Evolutionary conservation across 2,113 vertebrate species (phyloP).

Genomic region (Picathartes gymnocephalus): DNA sequence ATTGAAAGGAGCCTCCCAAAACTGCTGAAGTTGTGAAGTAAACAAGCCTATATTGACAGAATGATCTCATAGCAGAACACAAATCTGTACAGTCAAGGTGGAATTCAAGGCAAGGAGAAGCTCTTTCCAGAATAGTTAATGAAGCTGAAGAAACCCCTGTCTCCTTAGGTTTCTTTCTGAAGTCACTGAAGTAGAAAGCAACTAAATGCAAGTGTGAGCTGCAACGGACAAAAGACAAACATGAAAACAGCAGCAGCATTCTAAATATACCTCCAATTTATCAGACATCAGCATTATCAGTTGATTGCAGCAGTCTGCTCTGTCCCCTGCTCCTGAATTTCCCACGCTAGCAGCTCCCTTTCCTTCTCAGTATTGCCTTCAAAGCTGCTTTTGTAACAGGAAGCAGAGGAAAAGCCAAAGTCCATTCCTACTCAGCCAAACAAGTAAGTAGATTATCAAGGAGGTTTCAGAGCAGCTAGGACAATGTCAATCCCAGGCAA

Average conservation of each 20-base stretch:
- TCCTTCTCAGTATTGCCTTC: not conserved
- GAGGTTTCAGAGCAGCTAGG: not conserved
- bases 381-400: not conserved
- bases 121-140: not conserved
- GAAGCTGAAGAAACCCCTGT: not conserved
- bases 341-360: not conserved
- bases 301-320: not conserved
- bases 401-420: not conserved
- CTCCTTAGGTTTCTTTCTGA: not conserved
- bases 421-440: not conserved
- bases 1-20: not conserved
- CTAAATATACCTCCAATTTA: not conserved
- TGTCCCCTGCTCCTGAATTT: not conserved
- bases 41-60: not conserved
- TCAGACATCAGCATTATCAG: not conserved
- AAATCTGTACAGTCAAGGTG: not conserved
- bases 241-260: not conserved
- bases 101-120: not conserved
- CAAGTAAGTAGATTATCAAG: not conserved
- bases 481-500: not conserved
- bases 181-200: conserved; percentile 1
- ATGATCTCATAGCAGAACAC: not conserved
- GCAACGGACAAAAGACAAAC: not conserved
- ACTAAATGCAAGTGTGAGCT: not conserved
- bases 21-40: not conserved